Percentiles rank a stretch among this genome's conserved stretches.
Evolutionary conservation across 2,113 vertebrate genomes (phyloP).

Genomic region (Aplodontia rufa): DNA sequence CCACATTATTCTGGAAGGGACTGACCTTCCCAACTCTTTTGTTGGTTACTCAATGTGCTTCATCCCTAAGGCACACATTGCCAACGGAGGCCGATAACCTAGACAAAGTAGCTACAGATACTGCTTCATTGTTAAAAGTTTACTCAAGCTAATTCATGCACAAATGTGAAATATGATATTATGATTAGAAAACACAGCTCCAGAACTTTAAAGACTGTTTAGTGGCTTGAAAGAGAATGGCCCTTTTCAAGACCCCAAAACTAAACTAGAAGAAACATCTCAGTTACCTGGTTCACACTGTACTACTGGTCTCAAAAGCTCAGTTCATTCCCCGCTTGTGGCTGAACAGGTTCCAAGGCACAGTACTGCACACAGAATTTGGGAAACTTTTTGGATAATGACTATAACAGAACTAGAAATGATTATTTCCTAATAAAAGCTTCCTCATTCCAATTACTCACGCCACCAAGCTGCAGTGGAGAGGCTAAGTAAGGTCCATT

Average conservation of each 20-base stretch:
- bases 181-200: background rate
- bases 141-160: background rate
- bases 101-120: background rate
- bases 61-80: background rate
- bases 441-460: background rate
- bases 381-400: background rate
- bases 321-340: background rate
- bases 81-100: background rate
- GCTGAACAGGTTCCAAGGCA: background rate
- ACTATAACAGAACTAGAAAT: conserved; percentile 10
- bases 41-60: background rate
- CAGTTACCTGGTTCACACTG: background rate
- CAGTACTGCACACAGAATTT: background rate
- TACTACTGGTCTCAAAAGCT: background rate
- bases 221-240: background rate
- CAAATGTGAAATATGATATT: background rate
- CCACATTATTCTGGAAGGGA: background rate
- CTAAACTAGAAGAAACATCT: background rate
- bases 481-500: background rate
- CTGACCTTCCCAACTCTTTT: background rate
- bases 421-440: conserved; percentile 41
- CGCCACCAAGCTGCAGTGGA: background rate
- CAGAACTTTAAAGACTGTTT: background rate
- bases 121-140: background rate
- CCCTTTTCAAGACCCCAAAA: background rate